Evolutionary conservation across 2,888 invertebrate species (phyloP), one percentile per base, ranked within the genome.

Genomic region (Drosophila nigritarsus): DNA sequence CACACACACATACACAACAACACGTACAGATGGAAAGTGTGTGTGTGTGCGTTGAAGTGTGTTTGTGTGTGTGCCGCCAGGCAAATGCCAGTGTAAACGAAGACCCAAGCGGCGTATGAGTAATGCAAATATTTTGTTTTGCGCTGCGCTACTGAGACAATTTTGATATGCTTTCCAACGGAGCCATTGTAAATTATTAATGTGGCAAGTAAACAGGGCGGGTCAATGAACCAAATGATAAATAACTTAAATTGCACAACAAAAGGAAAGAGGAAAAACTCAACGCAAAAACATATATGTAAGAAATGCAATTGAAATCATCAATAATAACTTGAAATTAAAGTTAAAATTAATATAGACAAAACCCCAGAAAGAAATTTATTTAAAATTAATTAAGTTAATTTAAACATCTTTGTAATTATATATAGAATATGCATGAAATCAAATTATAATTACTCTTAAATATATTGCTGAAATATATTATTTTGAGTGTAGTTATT

Each of bases 111-210:
- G 80, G 65, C 80, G 82, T 63, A 79, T 80, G 75, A 68, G 75
- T 66, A 84, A 87, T 82, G 75, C 66, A 84, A 82, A 82, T 75
- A 84, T 84, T 82, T 78, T 84, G 50, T 65, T 74, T 65, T 60
- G 66, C 61, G 27, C 64, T 60, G 20, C 13, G 45, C 42, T 20
- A 13, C 45, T 32, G 82, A 56, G 66, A 75, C 32, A 60, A 32
- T 67, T 67, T 73, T 29, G n/a, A 61, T 79, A 60, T 65, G 50
- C 64, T 65, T 58, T 40, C 49, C 63, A 54, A 48, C 40, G 36
- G 27, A 60, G 61, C 62, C 38, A 71, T 49, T 76, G 55, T 72
- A 65, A 60, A 80, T 61, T 49, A 67, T 15, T 45, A 30, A 70
- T 71, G 32, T 30, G 15, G 7, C 38, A 61, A 42, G 40, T 29